Conservation (phyloP, 2,888 invertebrate species). For the Schrankia costaestrigalis region DNA sequence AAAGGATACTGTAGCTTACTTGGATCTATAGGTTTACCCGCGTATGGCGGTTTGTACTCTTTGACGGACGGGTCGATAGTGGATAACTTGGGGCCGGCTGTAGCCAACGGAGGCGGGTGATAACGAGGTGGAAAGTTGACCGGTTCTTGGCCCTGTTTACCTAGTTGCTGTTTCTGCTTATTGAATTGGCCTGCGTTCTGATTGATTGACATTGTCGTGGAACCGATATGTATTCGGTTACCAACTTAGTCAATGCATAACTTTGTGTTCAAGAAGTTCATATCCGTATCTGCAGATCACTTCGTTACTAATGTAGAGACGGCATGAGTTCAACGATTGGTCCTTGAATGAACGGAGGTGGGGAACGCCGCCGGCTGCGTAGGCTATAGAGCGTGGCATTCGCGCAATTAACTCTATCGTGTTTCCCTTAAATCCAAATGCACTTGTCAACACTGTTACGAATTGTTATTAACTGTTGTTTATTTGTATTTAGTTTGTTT, state of each 20-base stretch:
- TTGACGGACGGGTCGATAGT: slow-evolving; percentile 79
- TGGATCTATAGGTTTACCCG: slow-evolving; percentile 59
- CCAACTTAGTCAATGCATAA: slow-evolving; percentile 53
- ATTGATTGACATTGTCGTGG: slow-evolving; percentile 76
- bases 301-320: slow-evolving; percentile 55
- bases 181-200: slow-evolving; percentile 72
- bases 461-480: slow-evolving; percentile 7
- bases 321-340: slow-evolving; percentile 74
- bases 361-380: slow-evolving; percentile 76
- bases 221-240: slow-evolving; percentile 48
- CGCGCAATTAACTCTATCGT: slow-evolving; percentile 62
- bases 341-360: slow-evolving; percentile 75
- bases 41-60: slow-evolving; percentile 69
- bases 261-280: slow-evolving; percentile 45
- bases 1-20: slow-evolving; percentile 63
- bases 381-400: slow-evolving; percentile 76
- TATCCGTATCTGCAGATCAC: slow-evolving; percentile 56
- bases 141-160: slow-evolving; percentile 77
- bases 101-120: slow-evolving; percentile 88
- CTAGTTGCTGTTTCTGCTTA: slow-evolving; percentile 77
- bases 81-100: slow-evolving; percentile 81
- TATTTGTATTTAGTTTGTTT: background rate
- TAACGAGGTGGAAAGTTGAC: slow-evolving; percentile 86
- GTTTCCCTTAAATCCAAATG: slow-evolving; percentile 24
- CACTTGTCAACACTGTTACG: slow-evolving; percentile 36